A percentile compares a stretch with the other conserved stretches of the same genome.
These are phyloP conservation scores for Montipora cactus DNA, from an alignment of 64 coral and sea anemone species.

Conservation along the genomic window DNA sequence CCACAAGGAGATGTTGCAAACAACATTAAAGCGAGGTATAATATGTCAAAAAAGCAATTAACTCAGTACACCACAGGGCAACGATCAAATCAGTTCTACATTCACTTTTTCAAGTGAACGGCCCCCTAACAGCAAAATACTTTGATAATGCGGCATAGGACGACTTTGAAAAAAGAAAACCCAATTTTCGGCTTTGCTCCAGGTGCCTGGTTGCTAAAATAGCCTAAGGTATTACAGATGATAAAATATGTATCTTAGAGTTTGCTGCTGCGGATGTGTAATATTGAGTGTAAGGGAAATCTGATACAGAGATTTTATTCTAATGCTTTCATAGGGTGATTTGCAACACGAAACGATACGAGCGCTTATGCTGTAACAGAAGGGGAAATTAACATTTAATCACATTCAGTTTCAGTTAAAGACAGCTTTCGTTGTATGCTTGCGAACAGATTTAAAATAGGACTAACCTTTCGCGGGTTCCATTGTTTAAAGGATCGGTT, in stretches of 20 bases:
- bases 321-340: background rate
- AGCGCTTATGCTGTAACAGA: background rate
- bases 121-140: background rate
- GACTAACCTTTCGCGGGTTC: slow-evolving; percentile 32
- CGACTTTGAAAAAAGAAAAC: background rate
- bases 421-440: background rate
- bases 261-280: slow-evolving; percentile 17
- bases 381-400: slow-evolving; percentile 55
- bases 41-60: slow-evolving; percentile 27
- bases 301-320: slow-evolving; percentile 8
- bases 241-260: background rate
- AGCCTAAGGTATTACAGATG: background rate
- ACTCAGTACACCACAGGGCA: background rate
- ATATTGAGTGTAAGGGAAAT: background rate
- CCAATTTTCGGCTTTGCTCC: background rate
- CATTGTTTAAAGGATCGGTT: background rate
- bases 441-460: background rate
- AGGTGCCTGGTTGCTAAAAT: background rate
- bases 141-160: background rate
- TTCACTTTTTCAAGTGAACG: background rate
- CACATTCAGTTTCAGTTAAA: slow-evolving; percentile 20
- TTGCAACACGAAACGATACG: background rate
- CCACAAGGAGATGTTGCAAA: slow-evolving; percentile 1
- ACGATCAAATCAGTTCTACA: background rate
- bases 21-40: background rate